Conservation (phyloP, 53 echinoderm and acorn worm genomes). For the Luidia sarsii region DNA sequence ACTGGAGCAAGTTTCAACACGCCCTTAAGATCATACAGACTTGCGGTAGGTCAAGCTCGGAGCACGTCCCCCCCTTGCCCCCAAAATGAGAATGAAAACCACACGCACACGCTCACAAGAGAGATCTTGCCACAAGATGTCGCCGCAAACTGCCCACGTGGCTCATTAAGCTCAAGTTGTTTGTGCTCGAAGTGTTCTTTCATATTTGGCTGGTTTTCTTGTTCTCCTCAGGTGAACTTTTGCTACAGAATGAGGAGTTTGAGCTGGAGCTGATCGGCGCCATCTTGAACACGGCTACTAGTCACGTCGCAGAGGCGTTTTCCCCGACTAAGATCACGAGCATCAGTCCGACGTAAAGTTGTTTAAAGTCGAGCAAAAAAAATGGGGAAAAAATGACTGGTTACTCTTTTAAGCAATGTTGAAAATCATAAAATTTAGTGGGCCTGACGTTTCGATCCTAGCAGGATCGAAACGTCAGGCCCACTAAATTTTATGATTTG, state of each 20-base stretch:
- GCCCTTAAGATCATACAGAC: constrained; percentile 95
- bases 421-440: no score
- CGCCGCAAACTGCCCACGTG: no score
- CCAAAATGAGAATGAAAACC: no score
- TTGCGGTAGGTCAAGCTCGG: constrained; percentile 83
- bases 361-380: no score
- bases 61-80: no score
- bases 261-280: constrained; percentile 80
- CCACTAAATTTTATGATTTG: no score
- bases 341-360: constrained; percentile 32
- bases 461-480: no score
- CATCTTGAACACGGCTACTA: constrained; percentile 75
- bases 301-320: constrained; percentile 73
- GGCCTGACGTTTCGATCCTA: no score
- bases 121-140: no score
- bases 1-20: constrained; percentile 96
- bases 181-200: background rate
- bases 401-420: no score
- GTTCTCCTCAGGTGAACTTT: constrained; percentile 72
- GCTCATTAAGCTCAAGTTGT: background rate
- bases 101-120: no score
- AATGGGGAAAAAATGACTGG: no score
- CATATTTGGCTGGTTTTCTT: background rate
- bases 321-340: constrained; percentile 68
- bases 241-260: constrained; percentile 91